Evolutionary conservation across 1,140 invertebrate species (phyloP), one percentile per base, ranked within the genome.

Genomic region (Chironomus tepperi): DNA sequence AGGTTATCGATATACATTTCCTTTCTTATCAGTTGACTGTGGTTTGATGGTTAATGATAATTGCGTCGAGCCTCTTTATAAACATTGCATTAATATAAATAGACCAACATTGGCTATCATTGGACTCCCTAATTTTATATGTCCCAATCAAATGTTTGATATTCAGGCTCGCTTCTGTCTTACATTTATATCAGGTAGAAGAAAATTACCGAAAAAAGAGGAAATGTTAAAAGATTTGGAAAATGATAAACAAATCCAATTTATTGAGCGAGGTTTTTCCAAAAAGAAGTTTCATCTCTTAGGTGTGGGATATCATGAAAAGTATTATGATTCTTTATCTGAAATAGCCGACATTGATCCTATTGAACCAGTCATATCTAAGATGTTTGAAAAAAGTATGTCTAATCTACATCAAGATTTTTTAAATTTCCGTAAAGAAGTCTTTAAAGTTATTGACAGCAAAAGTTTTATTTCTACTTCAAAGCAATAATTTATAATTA

Each of bases 1-100:
- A 91, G 92, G 93, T 0, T 94, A 93, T 82, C 83, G 87, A 15
- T 93, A 89, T 81, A 87, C 86, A 76, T 94, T 91, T 80, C 90
- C 91, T 7, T 95, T 94, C 81, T 83, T 95, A 19, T 81, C 85
- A 67, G 78, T 84, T 65, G 86, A 84, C 0, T 93, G 90, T 78
- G 86, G 85, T 15, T 83, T 94, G 21, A 80, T 79, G 6, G 89
- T 91, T 0, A 87, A 90, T 16, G 87, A 91, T 42, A 90, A 91
- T 79, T 88, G 88, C 79, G 88, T 96, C 3, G 87, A 87, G 75
- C 92, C 92, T 0, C 86, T 96, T 3, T 95, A 92, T 85, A 92
- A 93, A 78, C 93, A 96, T 80, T 77, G 94, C n/a, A 86, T 95
- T 67, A 89, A 93, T 77, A 89, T 88, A n/a, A 83, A 89, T 75